These are phyloP conservation scores for Anhinga rufa DNA, from an alignment of 2,113 vertebrate species.

Conservation along the genomic window DNA sequence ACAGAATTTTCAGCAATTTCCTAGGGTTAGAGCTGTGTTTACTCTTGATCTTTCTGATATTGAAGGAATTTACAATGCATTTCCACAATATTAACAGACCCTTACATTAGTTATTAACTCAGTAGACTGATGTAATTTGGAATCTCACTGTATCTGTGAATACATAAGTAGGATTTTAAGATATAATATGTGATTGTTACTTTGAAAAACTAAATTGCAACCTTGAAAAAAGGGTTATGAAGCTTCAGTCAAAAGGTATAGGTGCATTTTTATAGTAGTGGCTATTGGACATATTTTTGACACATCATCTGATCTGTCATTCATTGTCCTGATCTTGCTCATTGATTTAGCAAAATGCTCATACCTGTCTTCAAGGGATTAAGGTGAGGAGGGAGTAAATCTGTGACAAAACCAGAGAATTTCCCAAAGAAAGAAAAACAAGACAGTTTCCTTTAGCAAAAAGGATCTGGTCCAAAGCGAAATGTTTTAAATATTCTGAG, in stretches of 20 bases:
- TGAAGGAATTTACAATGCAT: neutral
- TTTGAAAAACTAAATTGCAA: neutral
- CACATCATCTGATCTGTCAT: neutral
- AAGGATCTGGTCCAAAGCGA: neutral
- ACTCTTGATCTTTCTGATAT: neutral
- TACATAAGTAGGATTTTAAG: neutral
- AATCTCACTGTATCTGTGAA: neutral
- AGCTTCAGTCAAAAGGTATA: neutral
- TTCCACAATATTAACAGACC: neutral
- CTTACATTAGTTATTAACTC: neutral
- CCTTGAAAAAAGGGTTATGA: neutral
- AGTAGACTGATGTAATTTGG: neutral
- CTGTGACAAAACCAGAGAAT: neutral
- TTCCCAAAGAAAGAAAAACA: neutral
- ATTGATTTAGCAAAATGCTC: neutral
- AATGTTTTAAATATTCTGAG: slow-evolving; percentile 26
- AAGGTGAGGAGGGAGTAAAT: neutral
- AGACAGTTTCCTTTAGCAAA: neutral
- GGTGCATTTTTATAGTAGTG: neutral
- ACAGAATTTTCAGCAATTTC: slow-evolving; percentile 8
- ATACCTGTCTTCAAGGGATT: neutral
- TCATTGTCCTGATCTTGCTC: neutral
- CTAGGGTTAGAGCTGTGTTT: neutral
- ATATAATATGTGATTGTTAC: neutral
- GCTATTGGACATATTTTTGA: neutral